Evolutionary conservation across 2,797 vertebrate species (phyloP), one percentile per base, ranked within the genome.

Genomic region (Psittacula derbiana): DNA sequence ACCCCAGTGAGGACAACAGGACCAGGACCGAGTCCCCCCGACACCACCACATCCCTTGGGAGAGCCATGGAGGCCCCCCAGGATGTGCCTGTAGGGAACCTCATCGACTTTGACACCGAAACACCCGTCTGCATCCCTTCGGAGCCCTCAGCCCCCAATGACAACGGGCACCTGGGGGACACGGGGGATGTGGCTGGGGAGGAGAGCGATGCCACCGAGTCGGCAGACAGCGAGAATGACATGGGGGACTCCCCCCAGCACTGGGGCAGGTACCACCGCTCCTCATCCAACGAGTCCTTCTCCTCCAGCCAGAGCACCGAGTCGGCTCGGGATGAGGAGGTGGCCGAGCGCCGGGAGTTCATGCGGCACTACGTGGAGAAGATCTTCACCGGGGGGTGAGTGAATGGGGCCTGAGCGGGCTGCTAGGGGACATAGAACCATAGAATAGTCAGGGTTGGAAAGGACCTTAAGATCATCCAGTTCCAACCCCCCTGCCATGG

Each of bases 151-250:
- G 79, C 89, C 49, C 90, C 91, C 70, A 28, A 84, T 0, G 81
- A 93, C 41, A 82, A 49, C 1, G 96, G 92, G 30, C 91, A 92
- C 46, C 83, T 43, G 4, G 97, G 78, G 4, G 78, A 89, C 3
- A 1, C 4, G 0, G 97, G 87, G 4, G 88, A 95, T 0, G 24
- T 11, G 10, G 90, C 92, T 0, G 96, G 80, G 4, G 93, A 98
- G 10, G 98, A 98, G 94, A 99, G 99, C 1, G 99, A 99, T 27
- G 98, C 98, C 72, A 99, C 99, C 0, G 99, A 99, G 96, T 99
- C 99, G 0, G 99, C 99, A 0, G 99, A 99, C 98, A 99, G 99
- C 0, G 99, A 99, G 88, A 99, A 99, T 0, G 99, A 99, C 85
- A 97, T 96, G 96, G 98, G 98, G 2, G 98, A 98, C 83, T 98